Evolutionary conservation across 2,113 vertebrate species (phyloP), one percentile per base, ranked within the genome.

Genomic region (Danionella cerebrum): DNA sequence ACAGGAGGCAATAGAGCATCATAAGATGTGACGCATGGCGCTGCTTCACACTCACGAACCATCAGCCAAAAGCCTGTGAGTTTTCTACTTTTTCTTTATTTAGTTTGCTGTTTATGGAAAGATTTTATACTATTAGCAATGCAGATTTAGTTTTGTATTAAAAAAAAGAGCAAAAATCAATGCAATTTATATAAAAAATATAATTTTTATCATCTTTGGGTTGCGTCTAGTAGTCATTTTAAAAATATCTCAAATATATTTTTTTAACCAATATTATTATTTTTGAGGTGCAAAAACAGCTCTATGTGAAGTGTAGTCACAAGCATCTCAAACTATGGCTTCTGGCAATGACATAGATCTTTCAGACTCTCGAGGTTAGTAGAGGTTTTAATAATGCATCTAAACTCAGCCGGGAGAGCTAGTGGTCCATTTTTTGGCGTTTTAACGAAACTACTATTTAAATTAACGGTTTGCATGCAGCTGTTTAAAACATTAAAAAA

Each of bases 1-100:
- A 29, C 22, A 63, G 64, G 64, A 62, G 73, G 64, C 73, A 64
- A 44, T 58, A 58, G 50, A 58, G 64, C 24, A 52, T 38, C 42
- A 24, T 35, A 3, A 9, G 2, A 6, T 33, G 38, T 2, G 18
- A 10, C 4, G 54, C 13, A 58, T 19, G 19, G 19, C 10, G n/a
- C 21, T 5, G 13, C 13, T 39, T 19, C 35, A 25, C 14, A 8
- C 16, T 41, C 19, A 58, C 22, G 12, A 19, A 58, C 21, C 51
- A 50, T 11, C 21, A 57, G 19, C 24, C 33, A 18, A 33, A 27
- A 8, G 31, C 50, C 33, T 14, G 19, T 10, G 19, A 57, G 35
- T 24, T 38, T 38, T 57, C 35, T 16, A 16, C 22, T 58, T 41
- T 16, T 41, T 39, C 6, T 10, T 41, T 27, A 22, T 18, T 22